Evolutionary conservation across 2,797 vertebrate genomes (phyloP).

Genomic region (Sebastes iracundus): DNA sequence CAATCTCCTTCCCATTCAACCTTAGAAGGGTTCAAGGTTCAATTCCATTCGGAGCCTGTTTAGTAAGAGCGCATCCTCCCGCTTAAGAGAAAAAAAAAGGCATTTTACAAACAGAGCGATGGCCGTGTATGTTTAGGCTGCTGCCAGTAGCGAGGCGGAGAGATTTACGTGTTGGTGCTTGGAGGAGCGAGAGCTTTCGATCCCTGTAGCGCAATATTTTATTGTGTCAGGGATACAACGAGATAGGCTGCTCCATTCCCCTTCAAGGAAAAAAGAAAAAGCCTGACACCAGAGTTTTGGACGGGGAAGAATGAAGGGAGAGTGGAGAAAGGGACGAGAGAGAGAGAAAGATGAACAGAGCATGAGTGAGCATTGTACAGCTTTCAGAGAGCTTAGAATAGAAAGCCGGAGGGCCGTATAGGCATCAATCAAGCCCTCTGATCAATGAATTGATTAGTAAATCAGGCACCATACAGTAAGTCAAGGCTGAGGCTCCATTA

Average conservation of each 20-base stretch:
- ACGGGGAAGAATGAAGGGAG: slow-evolving; percentile 27
- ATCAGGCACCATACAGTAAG: slow-evolving; percentile 77
- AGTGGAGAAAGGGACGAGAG: not conserved
- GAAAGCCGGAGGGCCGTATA: slow-evolving; percentile 46
- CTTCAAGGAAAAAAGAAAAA: slow-evolving; percentile 62
- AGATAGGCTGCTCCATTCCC: slow-evolving; percentile 52
- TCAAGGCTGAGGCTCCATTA: slow-evolving; percentile 77
- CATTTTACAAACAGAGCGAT: slow-evolving; percentile 44
- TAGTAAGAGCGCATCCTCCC: slow-evolving; percentile 41
- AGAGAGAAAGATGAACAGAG: slow-evolving; percentile 35
- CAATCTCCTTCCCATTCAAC: slow-evolving; percentile 48
- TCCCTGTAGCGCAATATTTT: slow-evolving; percentile 63
- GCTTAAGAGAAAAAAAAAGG: not conserved
- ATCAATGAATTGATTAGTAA: slow-evolving; percentile 80
- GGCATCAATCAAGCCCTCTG: slow-evolving; percentile 67
- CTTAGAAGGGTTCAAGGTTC: slow-evolving; percentile 74
- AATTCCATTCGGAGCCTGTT: slow-evolving; percentile 66
- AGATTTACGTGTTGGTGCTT: slow-evolving; percentile 68
- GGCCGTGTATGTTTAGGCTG: slow-evolving; percentile 54
- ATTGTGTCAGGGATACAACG: slow-evolving; percentile 65
- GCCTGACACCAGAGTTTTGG: slow-evolving; percentile 57
- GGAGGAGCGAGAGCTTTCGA: slow-evolving; percentile 61
- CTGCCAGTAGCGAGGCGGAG: slow-evolving; percentile 33
- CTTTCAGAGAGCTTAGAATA: slow-evolving; percentile 46
- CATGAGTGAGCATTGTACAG: slow-evolving; percentile 53